Conservation (phyloP, 2,797 vertebrate species). For the Coracias cyanogaster region DNA sequence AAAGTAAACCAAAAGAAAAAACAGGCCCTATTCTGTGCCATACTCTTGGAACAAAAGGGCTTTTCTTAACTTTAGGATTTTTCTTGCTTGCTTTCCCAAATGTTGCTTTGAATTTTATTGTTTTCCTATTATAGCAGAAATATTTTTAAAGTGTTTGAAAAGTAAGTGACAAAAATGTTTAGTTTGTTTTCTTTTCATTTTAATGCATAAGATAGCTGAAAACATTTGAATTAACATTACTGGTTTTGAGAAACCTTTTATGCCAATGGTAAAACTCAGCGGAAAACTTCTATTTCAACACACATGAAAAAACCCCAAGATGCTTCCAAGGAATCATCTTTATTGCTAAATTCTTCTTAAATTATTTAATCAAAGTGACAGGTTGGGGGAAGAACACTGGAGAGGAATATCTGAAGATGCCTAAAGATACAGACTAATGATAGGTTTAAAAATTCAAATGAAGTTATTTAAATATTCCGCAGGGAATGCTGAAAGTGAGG, state of each 20-base stretch:
- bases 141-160: constrained; percentile 1
- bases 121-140: background rate
- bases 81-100: background rate
- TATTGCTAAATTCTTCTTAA: background rate
- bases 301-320: background rate
- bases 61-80: background rate
- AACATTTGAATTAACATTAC: constrained; percentile 9
- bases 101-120: background rate
- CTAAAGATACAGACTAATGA: background rate
- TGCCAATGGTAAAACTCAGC: background rate
- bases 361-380: constrained; percentile 22
- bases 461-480: background rate
- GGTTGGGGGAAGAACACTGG: background rate
- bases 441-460: background rate
- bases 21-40: background rate
- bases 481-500: background rate
- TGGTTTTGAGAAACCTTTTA: background rate
- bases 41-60: background rate
- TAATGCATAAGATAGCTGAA: background rate
- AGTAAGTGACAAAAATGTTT: background rate
- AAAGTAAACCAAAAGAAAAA: background rate
- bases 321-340: background rate
- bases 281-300: background rate
- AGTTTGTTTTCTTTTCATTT: background rate
- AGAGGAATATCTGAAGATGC: background rate